Base-by-base conservation (phyloP, 2,113 vertebrate genomes). In the Gnathonemus echidnorhynchus region DNA sequence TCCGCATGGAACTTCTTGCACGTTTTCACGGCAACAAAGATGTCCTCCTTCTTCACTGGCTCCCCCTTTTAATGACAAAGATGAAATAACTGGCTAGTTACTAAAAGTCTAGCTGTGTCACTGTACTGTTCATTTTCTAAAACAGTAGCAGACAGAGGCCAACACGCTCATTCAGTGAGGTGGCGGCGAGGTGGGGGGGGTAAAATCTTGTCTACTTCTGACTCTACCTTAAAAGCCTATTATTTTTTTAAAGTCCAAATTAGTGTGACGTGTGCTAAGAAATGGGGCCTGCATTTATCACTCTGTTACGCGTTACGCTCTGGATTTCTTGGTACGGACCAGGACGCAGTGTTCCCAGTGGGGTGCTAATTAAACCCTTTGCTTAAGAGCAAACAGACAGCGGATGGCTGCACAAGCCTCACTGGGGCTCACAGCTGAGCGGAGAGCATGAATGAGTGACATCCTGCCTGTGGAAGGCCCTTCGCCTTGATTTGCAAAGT, bases 1-100 rank as follows among this genome's bases (percentile, higher is more conserved):
- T 99, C 98, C 89, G 91, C 92, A 91, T 99, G 98, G 95, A 99
- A 99, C 94, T 97, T 99, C 96, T 91, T 95, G 93, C 98, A 99
- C 0, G 98, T 99, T 96, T 99, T 99, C 87, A 99, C 98, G 86
- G 97, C 98, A 92, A 99, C 96, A 95, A 99, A 99, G 90, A 99
- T 90, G 91, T 98, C 96, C 88, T 97, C 96, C 87, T 95, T 96
- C 91, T 96, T 96, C 92, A 98, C 96, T 91, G 97, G 97, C 86
- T 96, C 94, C 92, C 96, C 97, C 98, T 99, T 91, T 62, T 93
- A 92, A 92, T 24, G 91, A 92, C 10, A 27, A 35, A 88, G 48
- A 66, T 52, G 24, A 66, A 42, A 89, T 53, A 35, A 87, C 24
- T 53, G 48, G 15, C 9, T 85, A 85, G 45, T 42, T 24, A 48